These are phyloP conservation scores for Dreissena polymorpha DNA, from an alignment of 1,140 invertebrate genomes.

Conservation along the genomic window DNA sequence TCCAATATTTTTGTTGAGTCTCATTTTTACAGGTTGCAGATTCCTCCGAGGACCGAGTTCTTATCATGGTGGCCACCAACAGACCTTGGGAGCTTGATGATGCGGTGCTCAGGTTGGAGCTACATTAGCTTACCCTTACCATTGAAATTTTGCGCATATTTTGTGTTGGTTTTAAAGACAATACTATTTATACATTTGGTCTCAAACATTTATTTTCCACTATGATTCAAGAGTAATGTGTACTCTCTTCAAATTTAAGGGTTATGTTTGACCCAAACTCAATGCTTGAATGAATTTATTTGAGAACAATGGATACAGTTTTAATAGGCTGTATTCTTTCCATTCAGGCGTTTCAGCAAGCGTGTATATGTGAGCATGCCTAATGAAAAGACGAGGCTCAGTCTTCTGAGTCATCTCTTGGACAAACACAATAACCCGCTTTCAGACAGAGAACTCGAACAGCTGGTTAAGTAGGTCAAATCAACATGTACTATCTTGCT, in stretches of 20 bases:
- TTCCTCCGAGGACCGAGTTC: slow-evolving; percentile 89
- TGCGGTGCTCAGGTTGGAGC: slow-evolving; percentile 85
- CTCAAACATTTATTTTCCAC: too few relatives aligned
- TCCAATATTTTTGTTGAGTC: too few relatives aligned
- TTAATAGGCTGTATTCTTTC: not conserved
- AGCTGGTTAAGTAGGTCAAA: slow-evolving; percentile 67
- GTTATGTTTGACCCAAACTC: not conserved
- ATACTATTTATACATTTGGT: not conserved
- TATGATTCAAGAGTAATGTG: too few relatives aligned
- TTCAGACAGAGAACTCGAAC: slow-evolving; percentile 66
- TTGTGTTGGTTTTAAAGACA: not conserved
- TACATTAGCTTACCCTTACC: not conserved
- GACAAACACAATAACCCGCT: slow-evolving; percentile 76
- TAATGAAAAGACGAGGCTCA: slow-evolving; percentile 87
- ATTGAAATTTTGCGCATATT: not conserved
- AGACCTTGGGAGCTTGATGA: slow-evolving; percentile 95
- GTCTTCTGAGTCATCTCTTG: slow-evolving; percentile 89
- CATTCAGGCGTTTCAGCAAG: slow-evolving; percentile 90
- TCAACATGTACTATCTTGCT: not conserved
- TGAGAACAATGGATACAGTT: not conserved
- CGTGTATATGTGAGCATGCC: slow-evolving; percentile 96
- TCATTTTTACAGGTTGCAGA: slow-evolving; percentile 73
- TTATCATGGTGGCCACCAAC: slow-evolving; percentile 99
- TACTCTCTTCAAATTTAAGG: not conserved
- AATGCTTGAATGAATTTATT: not conserved